These are phyloP conservation scores for Tenthredo scrophulariae DNA, from an alignment of 2,888 invertebrate species.

Conservation along the genomic window DNA sequence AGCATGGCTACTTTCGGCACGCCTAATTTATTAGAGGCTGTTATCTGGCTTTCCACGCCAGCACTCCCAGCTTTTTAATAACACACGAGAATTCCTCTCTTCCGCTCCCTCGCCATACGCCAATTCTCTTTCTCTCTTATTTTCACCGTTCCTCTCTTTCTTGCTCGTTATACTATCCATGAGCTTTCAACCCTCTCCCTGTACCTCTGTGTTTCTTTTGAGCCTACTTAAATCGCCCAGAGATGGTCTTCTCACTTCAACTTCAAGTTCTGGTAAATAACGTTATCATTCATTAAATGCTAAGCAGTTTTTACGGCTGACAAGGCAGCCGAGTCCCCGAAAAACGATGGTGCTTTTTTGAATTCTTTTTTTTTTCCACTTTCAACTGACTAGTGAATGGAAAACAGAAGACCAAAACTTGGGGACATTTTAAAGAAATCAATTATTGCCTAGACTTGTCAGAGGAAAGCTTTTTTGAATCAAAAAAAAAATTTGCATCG, in stretches of 20 bases:
- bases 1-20: slow-evolving; percentile 49
- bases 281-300: slow-evolving; percentile 28
- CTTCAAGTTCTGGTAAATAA: not conserved
- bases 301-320: slow-evolving; percentile 33
- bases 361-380: not conserved
- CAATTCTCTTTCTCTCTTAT: slow-evolving; percentile 47
- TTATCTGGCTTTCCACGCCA: slow-evolving; percentile 45
- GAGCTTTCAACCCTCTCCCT: slow-evolving; percentile 46
- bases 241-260: not conserved
- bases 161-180: slow-evolving; percentile 39
- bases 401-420: too few relatives aligned
- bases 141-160: slow-evolving; percentile 15
- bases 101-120: slow-evolving; percentile 57
- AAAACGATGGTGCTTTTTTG: not conserved
- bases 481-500: too few relatives aligned
- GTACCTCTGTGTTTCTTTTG: slow-evolving; percentile 60
- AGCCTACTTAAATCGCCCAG: not conserved
- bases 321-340: not conserved
- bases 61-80: slow-evolving; percentile 51
- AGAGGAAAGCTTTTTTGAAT: too few relatives aligned
- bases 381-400: not conserved
- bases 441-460: too few relatives aligned
- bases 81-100: slow-evolving; percentile 54
- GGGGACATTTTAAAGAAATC: too few relatives aligned
- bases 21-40: slow-evolving; percentile 49